Evolutionary conservation across 2,888 invertebrate genomes (phyloP), one percentile per base, ranked within the genome.

Genomic region (Raillietiella orientalis): DNA sequence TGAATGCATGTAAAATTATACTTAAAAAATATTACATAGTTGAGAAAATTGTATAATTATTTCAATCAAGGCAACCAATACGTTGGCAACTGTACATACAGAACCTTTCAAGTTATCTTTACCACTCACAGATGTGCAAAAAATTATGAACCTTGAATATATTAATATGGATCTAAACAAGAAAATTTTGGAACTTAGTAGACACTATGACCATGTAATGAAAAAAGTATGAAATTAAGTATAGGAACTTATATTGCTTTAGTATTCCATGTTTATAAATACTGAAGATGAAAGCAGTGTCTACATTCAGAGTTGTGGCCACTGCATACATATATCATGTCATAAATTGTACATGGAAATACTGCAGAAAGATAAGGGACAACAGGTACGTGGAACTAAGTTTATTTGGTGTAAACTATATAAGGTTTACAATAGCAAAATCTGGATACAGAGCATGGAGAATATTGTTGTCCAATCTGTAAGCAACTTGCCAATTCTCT

Each of bases 401-500:
- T 13, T 14, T 28, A 4, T 3, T 13, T 29, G 9, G 14, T 21
- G n/a, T 16, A 28, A 4, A 20, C 14, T 27, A 29, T 9, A 14
- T 14, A 6, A 21, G 4, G 28, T 17, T 67, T 70, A 43, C 55
- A 71, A 16, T 61, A 62, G 34, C 66, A 66, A 44, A 64, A 59
- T 45, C 49, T 74, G 25, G 25, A 40, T 40, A 31, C 30, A 8
- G 35, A 37, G 36, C 53, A 62, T 29, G 75, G 75, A 26, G 87
- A 90, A 55, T 90, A 77, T 53, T 62, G 69, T 36, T 90, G 90
- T 49, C 90, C 90, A 14, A 56, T 90, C 34, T 93, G 90, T 49
- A 61, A 90, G 9, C 84, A 87, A 51, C 46, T 75, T 28, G 70
- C 75, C 1, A 79, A 79, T 47, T 69, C 75, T 6, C 75, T 84